phyloP scores from a whole-genome alignment of 2,797 vertebrate species.

The Perdix hodgsoniae region DNA sequence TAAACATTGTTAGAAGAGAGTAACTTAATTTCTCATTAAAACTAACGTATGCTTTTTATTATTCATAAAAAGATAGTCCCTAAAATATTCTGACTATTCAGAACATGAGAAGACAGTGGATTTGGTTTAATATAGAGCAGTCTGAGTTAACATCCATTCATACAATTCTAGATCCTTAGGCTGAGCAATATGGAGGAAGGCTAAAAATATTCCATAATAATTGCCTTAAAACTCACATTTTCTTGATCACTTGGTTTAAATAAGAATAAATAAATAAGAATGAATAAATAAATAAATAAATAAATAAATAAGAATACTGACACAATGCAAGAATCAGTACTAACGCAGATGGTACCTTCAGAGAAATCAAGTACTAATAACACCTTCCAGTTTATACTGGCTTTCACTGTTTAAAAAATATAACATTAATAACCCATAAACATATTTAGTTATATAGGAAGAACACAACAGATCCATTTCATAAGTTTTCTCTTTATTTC shows the following conservation, averaged over 20 bases:
- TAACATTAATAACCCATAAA: fast-evolving
- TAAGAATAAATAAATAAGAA: too few species aligned
- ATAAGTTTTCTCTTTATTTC: background rate
- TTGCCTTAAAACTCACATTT: background rate
- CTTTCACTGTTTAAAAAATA: background rate
- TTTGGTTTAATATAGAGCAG: background rate
- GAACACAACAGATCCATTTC: background rate
- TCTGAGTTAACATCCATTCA: background rate
- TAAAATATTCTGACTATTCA: background rate
- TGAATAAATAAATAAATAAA: too few species aligned
- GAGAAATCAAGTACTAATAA: background rate
- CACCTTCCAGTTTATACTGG: background rate
- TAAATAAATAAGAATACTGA: background rate
- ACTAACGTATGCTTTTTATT: background rate
- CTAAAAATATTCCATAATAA: background rate
- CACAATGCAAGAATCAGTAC: background rate
- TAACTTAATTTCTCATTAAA: background rate
- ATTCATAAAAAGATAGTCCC: background rate
- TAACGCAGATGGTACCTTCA: background rate
- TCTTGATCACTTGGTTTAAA: background rate
- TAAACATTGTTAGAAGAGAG: background rate
- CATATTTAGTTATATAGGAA: background rate
- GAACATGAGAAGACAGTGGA: background rate
- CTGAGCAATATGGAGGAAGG: background rate
- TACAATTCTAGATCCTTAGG: background rate